Percentiles rank a stretch among this genome's conserved stretches.
Evolutionary conservation across 1,140 invertebrate species (phyloP).

Genomic region (Pemphigus obesinymphae): DNA sequence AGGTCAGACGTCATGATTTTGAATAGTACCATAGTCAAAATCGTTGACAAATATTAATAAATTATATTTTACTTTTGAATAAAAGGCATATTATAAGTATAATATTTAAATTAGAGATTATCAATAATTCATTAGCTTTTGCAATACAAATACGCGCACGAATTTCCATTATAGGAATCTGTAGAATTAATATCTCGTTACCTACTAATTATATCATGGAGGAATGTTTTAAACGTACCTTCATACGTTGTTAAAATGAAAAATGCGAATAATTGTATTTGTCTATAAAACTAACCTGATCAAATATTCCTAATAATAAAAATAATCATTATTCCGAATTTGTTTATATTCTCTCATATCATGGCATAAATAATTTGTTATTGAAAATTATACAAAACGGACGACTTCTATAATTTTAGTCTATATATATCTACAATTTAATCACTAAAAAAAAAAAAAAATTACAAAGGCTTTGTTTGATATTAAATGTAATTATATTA

Average conservation of each 20-base stretch:
- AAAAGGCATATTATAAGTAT: no score
- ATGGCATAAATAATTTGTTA: no score
- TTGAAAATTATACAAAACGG: no score
- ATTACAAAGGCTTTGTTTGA: no score
- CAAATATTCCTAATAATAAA: no score
- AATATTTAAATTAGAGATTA: not conserved
- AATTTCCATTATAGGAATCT: not conserved
- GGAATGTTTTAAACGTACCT: not conserved
- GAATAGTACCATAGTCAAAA: not conserved
- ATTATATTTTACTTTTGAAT: not conserved
- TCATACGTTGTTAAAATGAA: not conserved
- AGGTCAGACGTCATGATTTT: not conserved
- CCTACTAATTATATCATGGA: not conserved
- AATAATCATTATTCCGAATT: no score
- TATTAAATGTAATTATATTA: no score
- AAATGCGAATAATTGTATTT: not conserved
- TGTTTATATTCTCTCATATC: no score
- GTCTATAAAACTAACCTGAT: no score
- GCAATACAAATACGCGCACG: not conserved
- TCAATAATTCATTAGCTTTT: not conserved
- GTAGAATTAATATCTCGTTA: not conserved
- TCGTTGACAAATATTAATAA: not conserved
- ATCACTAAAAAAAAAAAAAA: no score
- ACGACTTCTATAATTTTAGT: no score
- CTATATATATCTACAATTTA: no score